phyloP scores from a whole-genome alignment of 2,797 vertebrate genomes.

The Sebastes flavidus region DNA sequence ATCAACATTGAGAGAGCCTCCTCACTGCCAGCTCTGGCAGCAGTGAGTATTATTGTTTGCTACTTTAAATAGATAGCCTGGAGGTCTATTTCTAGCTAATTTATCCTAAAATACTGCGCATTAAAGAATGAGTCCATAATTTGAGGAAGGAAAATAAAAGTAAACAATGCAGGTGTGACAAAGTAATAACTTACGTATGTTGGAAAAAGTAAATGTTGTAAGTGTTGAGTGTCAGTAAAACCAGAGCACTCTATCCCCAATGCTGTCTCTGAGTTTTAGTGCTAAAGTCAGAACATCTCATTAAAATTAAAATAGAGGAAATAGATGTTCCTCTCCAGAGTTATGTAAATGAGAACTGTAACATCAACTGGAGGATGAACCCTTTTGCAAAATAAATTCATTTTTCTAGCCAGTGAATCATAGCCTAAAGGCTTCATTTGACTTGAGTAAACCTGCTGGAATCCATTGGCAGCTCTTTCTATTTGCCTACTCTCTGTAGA shows the following conservation, averaged over 20 bases:
- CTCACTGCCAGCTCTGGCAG: background rate
- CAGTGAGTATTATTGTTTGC: background rate
- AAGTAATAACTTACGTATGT: background rate
- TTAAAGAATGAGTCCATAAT: background rate
- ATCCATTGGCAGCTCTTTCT: conserved; percentile 31
- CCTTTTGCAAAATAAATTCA: conserved; percentile 39
- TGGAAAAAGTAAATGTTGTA: background rate
- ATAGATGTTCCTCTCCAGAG: conserved; percentile 32
- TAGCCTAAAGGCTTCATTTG: conserved; percentile 52
- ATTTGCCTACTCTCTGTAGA: conserved; percentile 41
- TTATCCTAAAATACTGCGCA: background rate
- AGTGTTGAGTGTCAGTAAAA: background rate
- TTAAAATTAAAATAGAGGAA: conserved; percentile 21
- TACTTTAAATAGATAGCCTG: background rate
- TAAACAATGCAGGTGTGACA: background rate
- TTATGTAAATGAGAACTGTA: conserved; percentile 38
- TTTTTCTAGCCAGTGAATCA: conserved; percentile 27
- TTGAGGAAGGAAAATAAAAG: background rate
- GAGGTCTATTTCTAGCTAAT: background rate
- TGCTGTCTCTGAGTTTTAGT: background rate
- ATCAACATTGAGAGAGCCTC: background rate
- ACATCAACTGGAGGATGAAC: conserved; percentile 36
- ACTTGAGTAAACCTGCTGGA: conserved; percentile 48
- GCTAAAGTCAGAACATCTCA: conserved; percentile 11
- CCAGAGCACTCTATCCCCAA: background rate